Evolutionary conservation across 1,140 invertebrate species (phyloP), one percentile per base, ranked within the genome.

Genomic region (Calephelis virginiensis): DNA sequence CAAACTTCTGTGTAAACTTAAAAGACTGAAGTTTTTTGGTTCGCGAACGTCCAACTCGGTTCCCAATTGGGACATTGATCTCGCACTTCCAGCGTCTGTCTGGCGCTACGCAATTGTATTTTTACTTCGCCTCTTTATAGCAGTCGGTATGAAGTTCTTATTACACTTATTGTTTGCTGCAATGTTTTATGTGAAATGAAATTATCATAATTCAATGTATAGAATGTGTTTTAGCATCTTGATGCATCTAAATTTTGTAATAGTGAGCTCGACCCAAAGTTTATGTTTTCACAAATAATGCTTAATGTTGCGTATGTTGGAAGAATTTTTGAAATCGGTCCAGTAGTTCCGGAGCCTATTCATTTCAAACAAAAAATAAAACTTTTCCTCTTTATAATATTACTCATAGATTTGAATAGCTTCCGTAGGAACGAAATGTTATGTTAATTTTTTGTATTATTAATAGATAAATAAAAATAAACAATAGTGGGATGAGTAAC

Each of bases 61-160:
- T 83, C 77, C 72, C 74, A 71, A 75, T 73, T 79, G 78, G 80
- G 77, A 79, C 80, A 78, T 83, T 81, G 81, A 78, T 82, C 78
- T 76, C 72, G 74, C 65, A 13, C 61, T 50, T 50, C 63, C 13
- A 64, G 63, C 63, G 63, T 64, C 76, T 76, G 80, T 77, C 75
- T 80, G 72, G 70, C 72, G 71, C 77, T 73, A 66, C 74, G 71
- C 78, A 75, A 68, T 73, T 66, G 64, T 71, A 75, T 73, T 73
- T 75, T 71, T 67, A 73, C 71, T 49, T 61, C 68, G 63, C 63
- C 50, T 63, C 62, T 73, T 70, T 63, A 73, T 68, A 70, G 61
- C 67, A 64, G 63, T 53, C 17, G 63, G 48, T 64, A 17, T 56
- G 28, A 11, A 56, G 28, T 56, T 56, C 53, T 56, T 56, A 56